Conservation (phyloP, 2,113 vertebrate species). For the Mastomys coucha region DNA sequence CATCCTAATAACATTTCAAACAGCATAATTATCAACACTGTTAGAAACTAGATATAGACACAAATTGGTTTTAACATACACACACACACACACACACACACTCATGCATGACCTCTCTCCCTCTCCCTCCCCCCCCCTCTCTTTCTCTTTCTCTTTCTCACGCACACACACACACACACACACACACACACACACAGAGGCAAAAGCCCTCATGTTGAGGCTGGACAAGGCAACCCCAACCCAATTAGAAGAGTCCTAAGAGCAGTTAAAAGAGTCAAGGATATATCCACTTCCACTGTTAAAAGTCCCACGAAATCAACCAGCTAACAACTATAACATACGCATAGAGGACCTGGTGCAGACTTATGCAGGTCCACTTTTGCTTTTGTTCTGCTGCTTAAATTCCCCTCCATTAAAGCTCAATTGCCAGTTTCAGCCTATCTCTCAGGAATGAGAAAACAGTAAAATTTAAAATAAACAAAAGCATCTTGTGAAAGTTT, state of each 20-base stretch:
- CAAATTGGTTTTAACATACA: background rate
- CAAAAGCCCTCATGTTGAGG: background rate
- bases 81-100: too few species aligned
- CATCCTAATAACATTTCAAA: background rate
- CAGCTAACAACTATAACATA: too few species aligned
- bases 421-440: background rate
- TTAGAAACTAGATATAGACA: background rate
- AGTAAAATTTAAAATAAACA: background rate
- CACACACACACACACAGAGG: too few species aligned
- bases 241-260: background rate
- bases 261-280: too few species aligned
- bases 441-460: background rate
- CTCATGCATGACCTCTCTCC: background rate
- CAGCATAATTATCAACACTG: background rate
- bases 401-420: background rate
- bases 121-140: too few species aligned
- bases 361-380: background rate
- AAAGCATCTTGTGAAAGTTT: background rate
- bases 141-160: too few species aligned
- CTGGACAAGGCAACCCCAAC: background rate
- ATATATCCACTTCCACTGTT: background rate
- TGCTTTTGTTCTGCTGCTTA: background rate
- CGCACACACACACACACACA: too few species aligned
- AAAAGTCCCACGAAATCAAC: background rate
- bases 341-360: background rate